Base-by-base conservation (phyloP, 2,797 vertebrate genomes). In the Alectoris magna region DNA sequence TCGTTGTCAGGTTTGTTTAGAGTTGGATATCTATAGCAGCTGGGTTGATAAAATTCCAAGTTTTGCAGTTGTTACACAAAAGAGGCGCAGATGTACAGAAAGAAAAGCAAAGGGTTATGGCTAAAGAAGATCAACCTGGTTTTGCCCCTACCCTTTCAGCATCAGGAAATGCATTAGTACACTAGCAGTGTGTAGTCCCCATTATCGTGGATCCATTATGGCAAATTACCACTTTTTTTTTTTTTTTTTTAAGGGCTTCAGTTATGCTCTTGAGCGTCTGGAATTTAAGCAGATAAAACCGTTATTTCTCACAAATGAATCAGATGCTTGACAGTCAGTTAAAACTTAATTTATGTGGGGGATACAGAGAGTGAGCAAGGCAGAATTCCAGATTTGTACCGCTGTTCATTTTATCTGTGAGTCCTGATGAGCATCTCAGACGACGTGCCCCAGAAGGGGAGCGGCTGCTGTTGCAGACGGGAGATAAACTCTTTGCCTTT, bases 291-390 rank as follows among this genome's bases (percentile, higher is more conserved):
- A 87, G 91, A 94, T 94, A 95, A 94, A 85, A 79, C 92, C 77
- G 68, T 85, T 91, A 91, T 94, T 97, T 95, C 92, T 97, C 90
- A 72, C 84, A 90, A 96, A 94, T 86, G 76, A 96, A 92, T 91
- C 89, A 93, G 92, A 94, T 93, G 84, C 85, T 75, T 96, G 84
- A 96, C 91, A 96, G 92, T 95, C 87, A 92, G 93, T 96, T 97
- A 96, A 74, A 96, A 96, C 94, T 95, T 97, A 95, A 96, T 96
- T 96, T 96, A 55, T 92, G 92, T 91, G 89, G 27, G 55, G 71
- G 85, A 70, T 92, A 90, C 59, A 84, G 71, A 96, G 90, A 91
- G 78, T 56, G 83, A 96, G 91, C 38, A 21, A 92, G 91, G 69
- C 95, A 94, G 80, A 70, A 91, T 93, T 96, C 96, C 92, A 95